phyloP scores from a whole-genome alignment of 2,113 vertebrate genomes.

The Eolophus roseicapilla region DNA sequence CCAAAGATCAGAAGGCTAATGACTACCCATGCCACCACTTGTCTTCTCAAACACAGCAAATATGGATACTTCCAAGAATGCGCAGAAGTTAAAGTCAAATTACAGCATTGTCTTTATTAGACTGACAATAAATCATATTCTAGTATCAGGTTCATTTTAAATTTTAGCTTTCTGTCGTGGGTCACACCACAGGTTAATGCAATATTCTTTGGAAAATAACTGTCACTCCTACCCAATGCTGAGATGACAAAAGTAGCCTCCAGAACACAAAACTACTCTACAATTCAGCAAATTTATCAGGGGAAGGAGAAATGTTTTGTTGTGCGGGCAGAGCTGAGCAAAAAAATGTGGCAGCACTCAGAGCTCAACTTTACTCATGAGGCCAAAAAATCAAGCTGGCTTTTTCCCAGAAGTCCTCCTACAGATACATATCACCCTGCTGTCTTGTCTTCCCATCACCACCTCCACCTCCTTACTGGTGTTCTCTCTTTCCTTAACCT shows the following conservation, averaged over 20 bases:
- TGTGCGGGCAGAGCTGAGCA: not conserved
- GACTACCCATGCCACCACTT: not conserved
- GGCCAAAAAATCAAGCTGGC: slow-evolving; percentile 29
- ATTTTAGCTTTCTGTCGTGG: not conserved
- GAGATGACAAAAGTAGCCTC: not conserved
- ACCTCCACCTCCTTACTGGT: slow-evolving; percentile 48
- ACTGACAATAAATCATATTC: not conserved
- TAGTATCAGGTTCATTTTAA: not conserved
- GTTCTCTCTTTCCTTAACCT: slow-evolving; percentile 21
- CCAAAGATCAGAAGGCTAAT: not conserved
- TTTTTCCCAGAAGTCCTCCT: slow-evolving; percentile 45
- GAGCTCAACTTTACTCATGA: slow-evolving; percentile 36
- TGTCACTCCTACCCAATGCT: not conserved
- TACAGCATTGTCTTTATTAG: not conserved
- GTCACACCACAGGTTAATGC: not conserved
- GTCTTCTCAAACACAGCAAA: not conserved
- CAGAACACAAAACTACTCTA: not conserved
- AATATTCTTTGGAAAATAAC: not conserved
- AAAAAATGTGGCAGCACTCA: slow-evolving; percentile 45
- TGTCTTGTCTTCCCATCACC: slow-evolving; percentile 57
- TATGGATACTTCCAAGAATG: not conserved
- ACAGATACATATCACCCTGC: slow-evolving; percentile 5
- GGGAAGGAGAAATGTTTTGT: not conserved
- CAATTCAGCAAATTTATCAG: slow-evolving; percentile 1
- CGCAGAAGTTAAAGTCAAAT: not conserved